phyloP scores from a whole-genome alignment of 2,113 vertebrate genomes.

The Regulus satrapa region DNA sequence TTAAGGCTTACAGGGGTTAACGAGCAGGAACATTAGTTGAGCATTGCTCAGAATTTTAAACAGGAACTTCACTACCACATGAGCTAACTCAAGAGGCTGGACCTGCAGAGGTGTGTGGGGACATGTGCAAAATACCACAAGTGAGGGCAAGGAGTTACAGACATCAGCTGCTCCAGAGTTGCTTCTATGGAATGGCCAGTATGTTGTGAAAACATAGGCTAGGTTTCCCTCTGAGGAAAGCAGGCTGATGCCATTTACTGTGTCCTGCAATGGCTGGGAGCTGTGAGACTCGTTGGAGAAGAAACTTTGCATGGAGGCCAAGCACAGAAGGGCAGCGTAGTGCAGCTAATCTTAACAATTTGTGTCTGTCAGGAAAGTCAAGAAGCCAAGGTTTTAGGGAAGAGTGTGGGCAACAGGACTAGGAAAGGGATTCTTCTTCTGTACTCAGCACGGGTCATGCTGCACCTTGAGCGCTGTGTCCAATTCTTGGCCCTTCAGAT shows the following conservation, averaged over 20 bases:
- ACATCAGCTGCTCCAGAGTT: neutral
- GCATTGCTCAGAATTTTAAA: neutral
- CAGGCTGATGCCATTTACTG: neutral
- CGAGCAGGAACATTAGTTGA: neutral
- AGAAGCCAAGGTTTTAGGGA: neutral
- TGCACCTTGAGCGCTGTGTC: neutral
- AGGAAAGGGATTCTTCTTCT: neutral
- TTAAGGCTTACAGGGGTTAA: conserved; percentile 26
- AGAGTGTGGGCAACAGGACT: neutral
- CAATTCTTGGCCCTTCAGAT: accelerated
- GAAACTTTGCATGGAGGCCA: neutral
- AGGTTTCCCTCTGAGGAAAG: neutral
- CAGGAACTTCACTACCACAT: neutral
- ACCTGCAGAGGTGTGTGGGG: neutral
- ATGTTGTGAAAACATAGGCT: neutral
- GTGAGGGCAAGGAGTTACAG: neutral
- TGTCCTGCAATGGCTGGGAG: neutral
- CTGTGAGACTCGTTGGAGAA: neutral
- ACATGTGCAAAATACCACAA: neutral
- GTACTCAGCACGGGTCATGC: neutral
- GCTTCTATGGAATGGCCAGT: neutral
- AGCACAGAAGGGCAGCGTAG: no score
- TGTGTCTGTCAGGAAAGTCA: neutral
- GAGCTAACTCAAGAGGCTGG: neutral
- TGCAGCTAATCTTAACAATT: neutral